phyloP scores from a whole-genome alignment of 2,888 invertebrate genomes.

The Sphinx pinastri region DNA sequence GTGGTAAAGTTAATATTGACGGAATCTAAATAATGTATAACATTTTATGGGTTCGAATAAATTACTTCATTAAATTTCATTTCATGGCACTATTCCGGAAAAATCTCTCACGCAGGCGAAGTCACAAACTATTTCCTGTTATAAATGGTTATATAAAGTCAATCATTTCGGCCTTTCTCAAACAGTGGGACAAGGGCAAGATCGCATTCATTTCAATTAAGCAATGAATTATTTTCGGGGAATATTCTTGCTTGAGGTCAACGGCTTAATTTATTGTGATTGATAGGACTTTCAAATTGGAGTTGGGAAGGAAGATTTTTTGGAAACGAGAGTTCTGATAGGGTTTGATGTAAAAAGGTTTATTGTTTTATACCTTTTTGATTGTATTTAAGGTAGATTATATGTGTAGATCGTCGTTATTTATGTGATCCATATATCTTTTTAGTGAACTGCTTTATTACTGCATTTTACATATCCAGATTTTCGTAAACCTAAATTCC shows the following conservation, averaged over 20 bases:
- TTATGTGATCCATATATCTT: neutral
- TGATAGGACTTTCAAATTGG: conserved; percentile 27
- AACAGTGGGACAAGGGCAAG: conserved; percentile 6
- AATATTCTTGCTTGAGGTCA: conserved; percentile 18
- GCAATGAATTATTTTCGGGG: conserved; percentile 27
- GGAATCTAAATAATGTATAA: too few relatives aligned
- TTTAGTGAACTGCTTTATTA: too few relatives aligned
- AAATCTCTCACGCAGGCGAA: neutral
- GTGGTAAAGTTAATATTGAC: too few relatives aligned
- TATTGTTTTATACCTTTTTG: too few relatives aligned
- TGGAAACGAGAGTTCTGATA: neutral
- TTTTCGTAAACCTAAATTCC: too few relatives aligned
- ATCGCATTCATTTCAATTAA: conserved; percentile 30
- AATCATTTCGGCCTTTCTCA: neutral
- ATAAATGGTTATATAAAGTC: conserved; percentile 16
- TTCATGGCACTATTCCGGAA: neutral
- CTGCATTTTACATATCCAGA: too few relatives aligned
- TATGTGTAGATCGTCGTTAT: too few relatives aligned
- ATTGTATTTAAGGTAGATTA: too few relatives aligned
- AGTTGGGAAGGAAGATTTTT: conserved; percentile 5
- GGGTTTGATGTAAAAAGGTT: neutral
- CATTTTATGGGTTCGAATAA: too few relatives aligned
- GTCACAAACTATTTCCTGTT: neutral
- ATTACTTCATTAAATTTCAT: too few relatives aligned
- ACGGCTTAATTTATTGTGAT: conserved; percentile 28